Base-by-base conservation (phyloP, 2,888 invertebrate species). In the Sacculina carcini region DNA sequence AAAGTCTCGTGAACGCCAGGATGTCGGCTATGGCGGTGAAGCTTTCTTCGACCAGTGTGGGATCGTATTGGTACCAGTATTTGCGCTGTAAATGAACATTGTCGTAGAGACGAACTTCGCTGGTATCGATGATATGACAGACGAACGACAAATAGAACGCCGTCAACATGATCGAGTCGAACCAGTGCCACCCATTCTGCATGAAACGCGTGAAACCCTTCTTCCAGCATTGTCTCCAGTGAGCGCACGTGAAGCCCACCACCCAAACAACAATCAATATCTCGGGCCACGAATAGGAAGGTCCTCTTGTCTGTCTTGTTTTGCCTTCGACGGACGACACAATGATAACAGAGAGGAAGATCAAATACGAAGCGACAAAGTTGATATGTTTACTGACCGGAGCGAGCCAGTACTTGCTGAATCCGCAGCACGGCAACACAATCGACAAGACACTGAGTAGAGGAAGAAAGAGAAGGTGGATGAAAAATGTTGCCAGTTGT, bases 371-470 rank as follows among this genome's bases (percentile, higher is more conserved):
- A 16, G 77, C 71, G 6, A 73, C 68, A 59, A 75, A 75, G 50
- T 74, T 77, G 58, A 80, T 72, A 66, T 78, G 75, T 65, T 77
- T 76, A 63, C 78, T 78, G 56, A 78, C 68, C 29, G 79, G 79
- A 58, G 44, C 26, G 28, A 28, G 28, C 44, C 44, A 44, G 44
- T 44, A 44, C 9, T 26, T 28, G 28, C 29, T 44, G 26, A 44
- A 29, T 10, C 19, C 29, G 44, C 28, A 44, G 28, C 19, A 16
- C 16, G 44, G 44, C 16, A 29, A 26, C 16, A 44, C 16, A 6
- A 44, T 28, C 16, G 29, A 44, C 16, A 44, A 44, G 9, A 44
- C 16, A 3, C 28, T 19, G 16, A 29, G 26, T 16, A 44, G 3
- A 4, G 44, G 44, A 7, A 44, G 16, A 26, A 44, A 19, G 16